Evolutionary conservation across 2,888 invertebrate genomes (phyloP).

Genomic region (Acanthosepion esculentum): DNA sequence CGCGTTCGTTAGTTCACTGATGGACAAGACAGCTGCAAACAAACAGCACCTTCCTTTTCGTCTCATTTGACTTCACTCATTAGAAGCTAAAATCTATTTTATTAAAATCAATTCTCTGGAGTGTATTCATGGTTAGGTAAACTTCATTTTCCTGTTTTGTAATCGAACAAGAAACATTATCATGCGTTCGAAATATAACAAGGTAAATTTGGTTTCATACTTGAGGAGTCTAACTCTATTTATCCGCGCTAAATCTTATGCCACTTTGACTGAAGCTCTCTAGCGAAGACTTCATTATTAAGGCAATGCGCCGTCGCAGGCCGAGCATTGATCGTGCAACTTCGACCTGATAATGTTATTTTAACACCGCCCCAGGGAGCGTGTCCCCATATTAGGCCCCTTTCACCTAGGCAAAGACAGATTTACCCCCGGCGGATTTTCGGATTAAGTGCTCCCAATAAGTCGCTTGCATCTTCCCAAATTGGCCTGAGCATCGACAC

Average conservation of each 20-base stretch:
- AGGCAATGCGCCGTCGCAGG: neutral
- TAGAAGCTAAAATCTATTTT: slow-evolving; percentile 40
- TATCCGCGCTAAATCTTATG: slow-evolving; percentile 24
- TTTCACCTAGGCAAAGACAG: slow-evolving; percentile 13
- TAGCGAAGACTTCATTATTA: slow-evolving; percentile 16
- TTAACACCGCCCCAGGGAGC: slow-evolving; percentile 44
- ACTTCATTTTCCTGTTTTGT: slow-evolving; percentile 48
- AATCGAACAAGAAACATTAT: slow-evolving; percentile 45
- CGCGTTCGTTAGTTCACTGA: no score
- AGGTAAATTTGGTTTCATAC: slow-evolving; percentile 44
- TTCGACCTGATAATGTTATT: slow-evolving; percentile 43
- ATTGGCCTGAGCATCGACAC: slow-evolving; percentile 44
- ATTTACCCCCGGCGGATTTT: slow-evolving; percentile 43
- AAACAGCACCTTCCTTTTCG: neutral
- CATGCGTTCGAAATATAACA: slow-evolving; percentile 34
- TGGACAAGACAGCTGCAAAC: neutral
- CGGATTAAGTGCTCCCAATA: slow-evolving; percentile 45
- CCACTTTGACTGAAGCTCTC: neutral
- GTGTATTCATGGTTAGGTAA: slow-evolving; percentile 44
- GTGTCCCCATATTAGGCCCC: slow-evolving; percentile 24
- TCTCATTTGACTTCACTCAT: slow-evolving; percentile 36
- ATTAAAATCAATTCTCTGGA: slow-evolving; percentile 43
- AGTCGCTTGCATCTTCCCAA: slow-evolving; percentile 44
- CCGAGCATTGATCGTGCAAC: slow-evolving; percentile 37
- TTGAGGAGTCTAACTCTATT: slow-evolving; percentile 34